Evolutionary conservation across 2,113 vertebrate genomes (phyloP), one percentile per base, ranked within the genome.

Genomic region (Misgurnus anguillicaudatus): DNA sequence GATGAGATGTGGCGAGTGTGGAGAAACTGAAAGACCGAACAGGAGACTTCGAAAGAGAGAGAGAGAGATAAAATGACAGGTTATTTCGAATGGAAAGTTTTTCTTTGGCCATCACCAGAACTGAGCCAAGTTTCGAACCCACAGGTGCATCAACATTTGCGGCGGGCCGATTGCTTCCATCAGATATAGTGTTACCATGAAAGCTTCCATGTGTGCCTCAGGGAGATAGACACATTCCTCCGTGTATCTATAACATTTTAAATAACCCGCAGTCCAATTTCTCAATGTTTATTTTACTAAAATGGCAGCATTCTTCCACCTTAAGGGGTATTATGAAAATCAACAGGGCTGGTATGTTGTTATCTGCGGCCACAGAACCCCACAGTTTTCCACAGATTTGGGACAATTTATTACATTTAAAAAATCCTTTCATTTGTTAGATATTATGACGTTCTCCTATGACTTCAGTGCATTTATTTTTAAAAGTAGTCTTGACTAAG

Each of bases 131-230:
- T 75, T 75, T 81, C 51, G 47, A 84, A 79, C 64, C 80, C 85
- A 80, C 87, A 91, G 89, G 89, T 91, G 89, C 86, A 87, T 84
- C 86, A 78, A 86, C 85, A 88, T 79, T 71, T 79, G 75, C 6
- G 79, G 53, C 39, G 11, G 51, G 47, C 84, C 55, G 36, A 78
- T 51, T 19, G 68, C 76, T 80, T 73, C 68, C 51, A 66, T 84
- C 58, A 63, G 57, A 81, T 80, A 80, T 80, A 82, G 77, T 82
- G 78, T 80, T 79, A 81, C 78, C 72, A 31, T 76, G 84, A 83
- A 82, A 83, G 81, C 76, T 83, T 83, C 75, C 80, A 82, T 65
- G 78, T 73, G 80, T 73, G 76, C 72, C 75, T 76, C 75, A 21
- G 79, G 85, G 85, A 83, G 85, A 84, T 61, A 76, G 58, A 63